Base-by-base conservation (phyloP, 2,888 invertebrate genomes). In the Lamproptera curius region DNA sequence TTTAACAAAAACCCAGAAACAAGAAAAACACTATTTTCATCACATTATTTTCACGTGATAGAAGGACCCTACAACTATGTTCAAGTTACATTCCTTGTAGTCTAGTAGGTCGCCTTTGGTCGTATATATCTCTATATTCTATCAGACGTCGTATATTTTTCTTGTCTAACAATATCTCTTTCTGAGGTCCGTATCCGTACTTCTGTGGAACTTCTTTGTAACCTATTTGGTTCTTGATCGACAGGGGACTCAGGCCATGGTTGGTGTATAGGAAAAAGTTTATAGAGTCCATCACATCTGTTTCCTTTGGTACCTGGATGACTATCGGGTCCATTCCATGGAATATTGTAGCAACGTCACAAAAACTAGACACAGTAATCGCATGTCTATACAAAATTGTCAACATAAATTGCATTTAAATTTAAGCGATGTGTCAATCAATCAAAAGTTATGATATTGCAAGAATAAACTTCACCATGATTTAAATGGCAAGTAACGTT, bases 211-310 rank as follows among this genome's bases (percentile, higher is more conserved):
- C n/a, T 10, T 42, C 37, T 10, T 9, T 36, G 16, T 28, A 15
- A 9, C 16, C 31, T 14, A 23, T 31, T 14, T 42, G n/a, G 11
- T 37, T 42, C 20, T 15, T 11, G 9, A 42, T 23, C 1, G 42
- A 28, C 15, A 47, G 5, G 5, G 42, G 36, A 11, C 17, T 13
- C 9, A 47, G 23, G 3, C 37, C 37, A 31, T 2, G 42, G 6
- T 37, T 31, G 1, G 42, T 47, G 11, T 16, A 42, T 1, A 47
- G 8, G 13, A 37, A 47, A 20, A 47, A 47, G 9, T 47, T 47
- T 5, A 47, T 42, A 2, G 42, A n/a, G 16, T 42, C 31, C 4
- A 20, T 16, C 13, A 37, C 14, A 8, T 47, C 37, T 11, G n/a
- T 31, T 15, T 42, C 33, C 16, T 20, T 42, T 0, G 42, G 47